Evolutionary conservation across 2,888 invertebrate genomes (phyloP).

Genomic region (Agrochola lota): DNA sequence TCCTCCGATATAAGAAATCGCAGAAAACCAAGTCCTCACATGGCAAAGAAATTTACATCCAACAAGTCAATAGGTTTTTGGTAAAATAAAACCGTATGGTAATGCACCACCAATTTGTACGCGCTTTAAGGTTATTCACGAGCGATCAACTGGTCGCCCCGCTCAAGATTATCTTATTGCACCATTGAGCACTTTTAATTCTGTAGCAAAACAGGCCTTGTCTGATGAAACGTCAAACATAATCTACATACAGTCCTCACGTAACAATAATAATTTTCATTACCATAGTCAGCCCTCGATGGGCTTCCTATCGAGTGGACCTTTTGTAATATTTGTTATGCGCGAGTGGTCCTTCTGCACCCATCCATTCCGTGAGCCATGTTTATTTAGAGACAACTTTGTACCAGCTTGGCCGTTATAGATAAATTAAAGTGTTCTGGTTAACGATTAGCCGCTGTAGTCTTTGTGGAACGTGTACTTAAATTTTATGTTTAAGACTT

Average conservation of each 20-base stretch:
- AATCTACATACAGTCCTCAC: not conserved
- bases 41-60: not conserved
- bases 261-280: not conserved
- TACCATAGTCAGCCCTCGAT: not conserved
- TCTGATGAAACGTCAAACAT: not conserved
- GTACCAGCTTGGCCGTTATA: constrained; percentile 62
- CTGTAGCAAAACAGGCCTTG: not conserved
- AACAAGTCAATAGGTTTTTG: not conserved
- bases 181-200: not conserved
- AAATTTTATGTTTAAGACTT: constrained; percentile 54
- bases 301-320: not conserved
- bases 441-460: constrained; percentile 63
- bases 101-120: not conserved
- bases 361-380: constrained; percentile 12
- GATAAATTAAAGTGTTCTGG: constrained; percentile 64
- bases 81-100: not conserved
- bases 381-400: constrained; percentile 65
- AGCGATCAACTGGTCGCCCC: not conserved
- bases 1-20: not conserved
- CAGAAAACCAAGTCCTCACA: constrained; percentile 30
- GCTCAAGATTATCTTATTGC: not conserved
- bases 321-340: constrained; percentile 16
- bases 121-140: not conserved
- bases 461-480: constrained; percentile 54
- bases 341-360: constrained; percentile 32